Percentiles rank a stretch among this genome's conserved stretches.
phyloP scores from a whole-genome alignment of 92 coral and sea anemone genomes.

The Porites rus region DNA sequence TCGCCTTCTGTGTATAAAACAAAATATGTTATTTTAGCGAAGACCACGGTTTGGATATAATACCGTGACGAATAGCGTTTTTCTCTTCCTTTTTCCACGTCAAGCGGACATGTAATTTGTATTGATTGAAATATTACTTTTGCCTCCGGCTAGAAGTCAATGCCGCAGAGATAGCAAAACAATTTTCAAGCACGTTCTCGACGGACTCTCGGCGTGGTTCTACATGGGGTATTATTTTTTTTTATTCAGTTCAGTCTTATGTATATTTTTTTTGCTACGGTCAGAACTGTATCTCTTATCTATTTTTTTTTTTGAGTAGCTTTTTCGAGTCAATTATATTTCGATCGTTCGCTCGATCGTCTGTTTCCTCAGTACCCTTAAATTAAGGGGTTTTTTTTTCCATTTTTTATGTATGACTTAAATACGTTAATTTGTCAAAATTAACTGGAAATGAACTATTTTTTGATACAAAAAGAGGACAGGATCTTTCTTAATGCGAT shows the following conservation, averaged over 20 bases:
- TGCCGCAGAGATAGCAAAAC: not conserved
- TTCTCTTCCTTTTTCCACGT: not conserved
- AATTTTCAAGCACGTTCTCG: slow-evolving; percentile 14
- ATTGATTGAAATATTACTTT: not conserved
- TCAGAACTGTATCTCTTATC: not conserved
- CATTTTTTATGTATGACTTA: not conserved
- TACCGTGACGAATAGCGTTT: not conserved
- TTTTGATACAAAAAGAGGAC: not conserved
- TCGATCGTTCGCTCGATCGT: not conserved
- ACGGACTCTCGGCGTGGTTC: not conserved
- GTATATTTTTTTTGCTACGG: too few relatives aligned
- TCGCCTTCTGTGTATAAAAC: not conserved
- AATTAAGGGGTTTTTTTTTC: not conserved
- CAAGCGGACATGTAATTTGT: slow-evolving; percentile 15
- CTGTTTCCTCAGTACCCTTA: too few relatives aligned
- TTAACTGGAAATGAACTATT: not conserved
- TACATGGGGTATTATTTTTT: not conserved
- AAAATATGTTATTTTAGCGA: too few relatives aligned
- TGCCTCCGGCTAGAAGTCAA: slow-evolving; percentile 20
- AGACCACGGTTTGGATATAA: not conserved
- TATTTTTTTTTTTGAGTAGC: not conserved
- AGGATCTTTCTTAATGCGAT: too few relatives aligned
- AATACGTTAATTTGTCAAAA: not conserved
- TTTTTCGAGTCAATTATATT: not conserved
- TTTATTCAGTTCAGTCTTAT: too few relatives aligned